Conservation (phyloP, 2,888 invertebrate species). For the Tipula helvola region DNA sequence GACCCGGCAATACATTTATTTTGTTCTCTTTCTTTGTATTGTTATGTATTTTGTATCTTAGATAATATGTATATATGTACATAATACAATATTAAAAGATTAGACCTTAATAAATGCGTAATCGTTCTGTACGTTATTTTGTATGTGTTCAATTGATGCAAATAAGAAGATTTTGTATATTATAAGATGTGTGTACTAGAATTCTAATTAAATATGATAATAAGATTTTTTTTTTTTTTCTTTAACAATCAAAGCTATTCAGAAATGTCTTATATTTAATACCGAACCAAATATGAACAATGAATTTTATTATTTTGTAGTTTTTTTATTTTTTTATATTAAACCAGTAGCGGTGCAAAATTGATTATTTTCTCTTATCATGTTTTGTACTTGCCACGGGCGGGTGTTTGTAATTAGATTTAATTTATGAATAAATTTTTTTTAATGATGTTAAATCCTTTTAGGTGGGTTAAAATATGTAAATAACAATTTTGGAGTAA, state of each 20-base stretch:
- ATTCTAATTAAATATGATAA: slow-evolving; percentile 4
- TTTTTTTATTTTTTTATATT: not conserved
- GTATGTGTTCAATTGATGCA: not conserved
- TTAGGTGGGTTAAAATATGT: too few species aligned
- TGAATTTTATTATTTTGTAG: not conserved
- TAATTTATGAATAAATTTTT: too few species aligned
- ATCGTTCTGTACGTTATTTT: not conserved
- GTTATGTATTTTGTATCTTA: not conserved
- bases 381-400: too few species aligned
- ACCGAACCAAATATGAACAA: not conserved
- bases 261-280: not conserved
- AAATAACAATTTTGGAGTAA: too few species aligned
- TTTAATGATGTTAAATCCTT: too few species aligned
- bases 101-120: not conserved
- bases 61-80: too few species aligned
- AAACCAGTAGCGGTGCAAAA: not conserved
- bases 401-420: too few species aligned
- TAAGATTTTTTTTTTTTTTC: not conserved
- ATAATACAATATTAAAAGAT: not conserved
- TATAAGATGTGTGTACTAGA: not conserved
- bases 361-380: not conserved
- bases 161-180: not conserved
- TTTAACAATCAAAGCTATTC: not conserved
- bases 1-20: not conserved
- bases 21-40: not conserved